Base-by-base conservation (phyloP, 2,797 vertebrate genomes). In the Schizopygopsis pylzovi region DNA sequence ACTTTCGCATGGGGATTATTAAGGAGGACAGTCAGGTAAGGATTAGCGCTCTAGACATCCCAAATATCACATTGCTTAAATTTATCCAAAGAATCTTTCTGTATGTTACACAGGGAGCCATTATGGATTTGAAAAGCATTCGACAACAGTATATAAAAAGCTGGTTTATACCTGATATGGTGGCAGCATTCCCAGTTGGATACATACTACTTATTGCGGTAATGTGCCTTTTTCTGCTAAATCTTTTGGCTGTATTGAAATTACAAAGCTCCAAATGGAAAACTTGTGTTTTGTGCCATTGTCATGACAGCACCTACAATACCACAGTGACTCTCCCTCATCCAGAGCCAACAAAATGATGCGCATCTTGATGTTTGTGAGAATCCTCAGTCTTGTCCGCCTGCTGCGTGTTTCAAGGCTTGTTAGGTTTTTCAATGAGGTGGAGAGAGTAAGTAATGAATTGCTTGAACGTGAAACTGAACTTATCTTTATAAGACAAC, bases 1-100 rank as follows among this genome's bases (percentile, higher is more conserved):
- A 96, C 90, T 96, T 96, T 87, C 92, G 95, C 0, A 95, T 95
- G 93, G 95, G 95, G 83, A 94, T 95, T 90, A 94, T 96, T 79
- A 85, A 91, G 12, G 95, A 95, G 87, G 94, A 96, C 86, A 91
- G 93, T 25, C 94, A 95, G 94, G 95, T 95, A 93, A 94, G 39
- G 43, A 59, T 61, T 49, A 81, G 41, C 39, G 41, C 39, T 37
- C 59, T 56, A 52, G 22, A 54, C 67, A 49, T 47, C 4, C 37
- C 54, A 71, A 18, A 65, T 47, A 49, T 45, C 11, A 6, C 22
- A 25, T 68, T 25, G 22, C 28, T 59, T 20, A 56, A 54, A 49
- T 6, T 10, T 25, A 43, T 82, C 65, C 52, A 83, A 89, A 84
- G 4, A 59, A 72, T 61, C 65, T 78, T 79, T 71, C 67, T 76